Conservation (phyloP, 2,797 vertebrate species). For the Alcedo atthis region DNA sequence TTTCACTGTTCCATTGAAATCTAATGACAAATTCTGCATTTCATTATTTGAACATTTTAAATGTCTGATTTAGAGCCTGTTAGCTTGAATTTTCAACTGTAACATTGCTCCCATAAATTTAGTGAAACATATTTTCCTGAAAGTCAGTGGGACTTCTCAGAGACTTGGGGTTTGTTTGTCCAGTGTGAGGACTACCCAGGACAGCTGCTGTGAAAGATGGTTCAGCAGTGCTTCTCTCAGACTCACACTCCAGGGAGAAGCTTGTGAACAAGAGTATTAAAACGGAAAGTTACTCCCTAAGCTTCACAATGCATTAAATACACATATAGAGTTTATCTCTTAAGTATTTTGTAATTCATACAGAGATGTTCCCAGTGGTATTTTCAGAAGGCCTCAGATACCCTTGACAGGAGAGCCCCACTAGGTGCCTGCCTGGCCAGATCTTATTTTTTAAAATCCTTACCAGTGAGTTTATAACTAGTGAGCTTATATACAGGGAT, state of each 20-base stretch:
- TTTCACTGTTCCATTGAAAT: background rate
- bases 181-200: background rate
- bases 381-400: background rate
- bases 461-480: background rate
- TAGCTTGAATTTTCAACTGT: background rate
- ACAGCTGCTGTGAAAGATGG: fast-evolving
- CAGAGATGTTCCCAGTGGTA: background rate
- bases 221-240: background rate
- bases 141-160: background rate
- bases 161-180: background rate
- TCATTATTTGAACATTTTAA: background rate
- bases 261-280: background rate
- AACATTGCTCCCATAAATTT: background rate
- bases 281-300: background rate
- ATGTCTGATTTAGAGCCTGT: background rate
- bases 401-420: background rate
- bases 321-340: background rate
- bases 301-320: background rate
- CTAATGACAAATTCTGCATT: background rate
- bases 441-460: background rate
- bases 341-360: background rate
- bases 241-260: background rate
- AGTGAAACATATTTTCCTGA: background rate
- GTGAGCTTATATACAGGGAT: background rate
- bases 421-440: background rate